Conservation (phyloP, 2,797 vertebrate species). For the Aulostomus chinensis region DNA sequence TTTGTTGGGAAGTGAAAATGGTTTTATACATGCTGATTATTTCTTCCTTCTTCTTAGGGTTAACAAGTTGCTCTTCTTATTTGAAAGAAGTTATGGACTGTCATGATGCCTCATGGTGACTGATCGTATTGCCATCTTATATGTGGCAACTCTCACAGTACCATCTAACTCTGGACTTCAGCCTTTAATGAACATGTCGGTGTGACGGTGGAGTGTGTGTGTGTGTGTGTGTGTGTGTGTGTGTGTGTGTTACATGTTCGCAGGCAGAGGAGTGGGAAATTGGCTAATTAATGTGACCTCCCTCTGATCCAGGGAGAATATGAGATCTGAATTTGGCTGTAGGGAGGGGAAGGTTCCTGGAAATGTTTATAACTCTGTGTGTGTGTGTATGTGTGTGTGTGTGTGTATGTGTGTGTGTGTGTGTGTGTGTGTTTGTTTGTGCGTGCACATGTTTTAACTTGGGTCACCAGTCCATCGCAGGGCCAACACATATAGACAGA, state of each 20-base stretch:
- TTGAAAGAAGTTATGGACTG: no score
- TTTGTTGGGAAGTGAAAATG: no score
- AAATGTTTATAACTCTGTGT: no score
- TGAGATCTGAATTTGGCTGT: constrained; percentile 73
- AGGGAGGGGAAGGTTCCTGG: constrained; percentile 51
- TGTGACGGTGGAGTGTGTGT: constrained; percentile 48
- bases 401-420: constrained; percentile 10
- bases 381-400: no score
- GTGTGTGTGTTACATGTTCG: no score
- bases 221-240: constrained; percentile 9
- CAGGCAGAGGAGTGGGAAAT: constrained; percentile 75
- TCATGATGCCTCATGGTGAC: no score
- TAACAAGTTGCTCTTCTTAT: no score
- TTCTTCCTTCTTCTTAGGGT: no score
- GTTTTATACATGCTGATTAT: no score
- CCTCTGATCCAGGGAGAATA: constrained; percentile 77
- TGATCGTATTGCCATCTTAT: no score
- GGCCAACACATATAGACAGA: no score
- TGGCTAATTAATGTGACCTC: constrained; percentile 81
- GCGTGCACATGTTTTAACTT: neutral
- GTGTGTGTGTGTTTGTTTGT: constrained; percentile 1
- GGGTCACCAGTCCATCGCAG: no score
- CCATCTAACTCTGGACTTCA: constrained; percentile 34
- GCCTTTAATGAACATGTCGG: constrained; percentile 72
- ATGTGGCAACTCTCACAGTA: constrained; percentile 9